Conservation (phyloP, 1,140 invertebrate genomes). For the Formica selysi region DNA sequence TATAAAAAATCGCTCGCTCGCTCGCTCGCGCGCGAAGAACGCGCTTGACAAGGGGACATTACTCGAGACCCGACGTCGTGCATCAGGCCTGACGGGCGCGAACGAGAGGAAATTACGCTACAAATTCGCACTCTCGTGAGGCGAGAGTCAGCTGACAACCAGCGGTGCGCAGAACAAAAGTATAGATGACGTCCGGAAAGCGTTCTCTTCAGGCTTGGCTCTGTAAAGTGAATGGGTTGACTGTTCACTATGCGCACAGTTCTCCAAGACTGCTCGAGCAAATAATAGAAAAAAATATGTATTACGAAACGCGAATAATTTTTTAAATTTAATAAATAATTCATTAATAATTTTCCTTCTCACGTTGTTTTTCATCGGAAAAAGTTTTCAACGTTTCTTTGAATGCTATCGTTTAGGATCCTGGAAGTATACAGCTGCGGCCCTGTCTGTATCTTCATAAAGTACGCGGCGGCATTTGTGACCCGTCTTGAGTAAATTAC, state of each 20-base stretch:
- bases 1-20: slow-evolving; percentile 57
- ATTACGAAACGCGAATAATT: not conserved
- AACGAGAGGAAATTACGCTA: slow-evolving; percentile 64
- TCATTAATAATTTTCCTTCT: too few species aligned
- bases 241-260: not conserved
- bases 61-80: slow-evolving; percentile 47
- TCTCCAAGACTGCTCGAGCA: not conserved
- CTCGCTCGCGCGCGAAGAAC: not conserved
- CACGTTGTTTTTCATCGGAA: not conserved
- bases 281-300: not conserved
- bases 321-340: not conserved
- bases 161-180: slow-evolving; percentile 35
- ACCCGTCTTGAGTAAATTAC: slow-evolving; percentile 46
- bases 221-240: not conserved
- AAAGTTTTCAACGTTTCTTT: not conserved
- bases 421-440: not conserved
- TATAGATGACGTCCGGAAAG: slow-evolving; percentile 50
- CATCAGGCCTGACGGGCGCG: slow-evolving; percentile 48
- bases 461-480: not conserved
- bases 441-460: slow-evolving; percentile 39
- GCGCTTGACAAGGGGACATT: slow-evolving; percentile 60
- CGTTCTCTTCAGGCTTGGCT: not conserved
- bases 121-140: slow-evolving; percentile 48
- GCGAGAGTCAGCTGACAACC: slow-evolving; percentile 28
- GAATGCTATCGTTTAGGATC: not conserved